Conservation (phyloP, 2,797 vertebrate genomes). For the Dicrostonyx torquatus region DNA sequence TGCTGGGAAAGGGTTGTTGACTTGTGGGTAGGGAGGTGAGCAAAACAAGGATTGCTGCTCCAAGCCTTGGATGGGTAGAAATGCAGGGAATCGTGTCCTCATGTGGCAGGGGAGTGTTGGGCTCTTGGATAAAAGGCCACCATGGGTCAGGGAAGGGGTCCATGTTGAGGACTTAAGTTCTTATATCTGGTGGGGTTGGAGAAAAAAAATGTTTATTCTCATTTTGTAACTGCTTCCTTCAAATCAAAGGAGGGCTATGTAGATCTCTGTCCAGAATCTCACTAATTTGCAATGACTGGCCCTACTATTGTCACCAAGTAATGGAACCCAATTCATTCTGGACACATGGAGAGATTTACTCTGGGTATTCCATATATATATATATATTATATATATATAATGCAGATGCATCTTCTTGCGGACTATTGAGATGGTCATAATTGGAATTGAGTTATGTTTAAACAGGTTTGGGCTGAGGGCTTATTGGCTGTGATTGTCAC, state of each 20-base stretch:
- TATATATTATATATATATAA: too few relatives aligned
- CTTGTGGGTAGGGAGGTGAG: not conserved
- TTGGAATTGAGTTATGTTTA: not conserved
- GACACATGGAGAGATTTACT: not conserved
- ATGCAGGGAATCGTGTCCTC: not conserved
- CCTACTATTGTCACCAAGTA: not conserved
- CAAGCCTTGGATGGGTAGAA: not conserved
- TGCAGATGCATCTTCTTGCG: not conserved
- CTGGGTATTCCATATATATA: not conserved
- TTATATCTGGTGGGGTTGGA: not conserved
- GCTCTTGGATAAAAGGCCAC: not conserved
- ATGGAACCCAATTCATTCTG: not conserved
- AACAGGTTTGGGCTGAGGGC: not conserved
- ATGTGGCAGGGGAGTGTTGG: not conserved
- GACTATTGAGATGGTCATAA: not conserved
- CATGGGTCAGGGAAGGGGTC: not conserved
- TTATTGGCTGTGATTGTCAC: not conserved
- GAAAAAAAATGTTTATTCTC: not conserved
- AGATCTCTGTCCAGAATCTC: not conserved
- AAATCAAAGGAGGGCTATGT: not conserved
- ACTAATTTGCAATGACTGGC: not conserved
- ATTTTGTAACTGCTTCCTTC: not conserved
- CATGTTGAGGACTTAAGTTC: not conserved
- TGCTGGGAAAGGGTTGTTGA: conserved; percentile 42
- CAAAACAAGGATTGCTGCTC: not conserved